Evolutionary conservation across 2,888 invertebrate species (phyloP).

Genomic region (Brachylomia viminalis): DNA sequence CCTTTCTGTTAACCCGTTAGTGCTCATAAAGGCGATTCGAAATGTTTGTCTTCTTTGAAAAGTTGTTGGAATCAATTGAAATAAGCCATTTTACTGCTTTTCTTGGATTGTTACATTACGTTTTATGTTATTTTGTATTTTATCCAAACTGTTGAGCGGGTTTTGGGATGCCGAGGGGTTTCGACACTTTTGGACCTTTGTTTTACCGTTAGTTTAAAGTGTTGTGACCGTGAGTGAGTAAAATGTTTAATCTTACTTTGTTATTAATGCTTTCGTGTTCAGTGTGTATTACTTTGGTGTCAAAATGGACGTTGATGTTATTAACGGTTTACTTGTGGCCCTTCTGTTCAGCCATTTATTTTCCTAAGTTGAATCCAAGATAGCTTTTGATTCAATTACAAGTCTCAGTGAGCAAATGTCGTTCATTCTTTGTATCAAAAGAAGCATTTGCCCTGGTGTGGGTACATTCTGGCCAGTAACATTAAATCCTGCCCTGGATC

Average conservation of each 20-base stretch:
- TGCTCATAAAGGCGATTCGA: slow-evolving; percentile 39
- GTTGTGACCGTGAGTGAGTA: not conserved
- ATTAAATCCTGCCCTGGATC: not conserved
- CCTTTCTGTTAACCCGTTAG: slow-evolving; percentile 32
- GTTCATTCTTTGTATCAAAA: not conserved
- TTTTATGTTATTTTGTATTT: slow-evolving; percentile 41
- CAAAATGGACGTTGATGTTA: not conserved
- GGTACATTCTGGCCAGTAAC: not conserved
- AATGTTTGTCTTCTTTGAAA: slow-evolving; percentile 41
- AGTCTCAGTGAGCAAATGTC: no score
- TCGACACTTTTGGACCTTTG: slow-evolving; percentile 17
- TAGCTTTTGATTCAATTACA: not conserved
- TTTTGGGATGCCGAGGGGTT: slow-evolving; percentile 35
- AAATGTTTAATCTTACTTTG: not conserved
- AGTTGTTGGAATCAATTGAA: slow-evolving; percentile 51
- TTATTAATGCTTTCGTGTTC: slow-evolving; percentile 1
- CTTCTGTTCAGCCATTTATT: not conserved
- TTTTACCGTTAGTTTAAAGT: slow-evolving; percentile 11
- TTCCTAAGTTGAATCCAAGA: not conserved
- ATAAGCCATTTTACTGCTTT: slow-evolving; percentile 42
- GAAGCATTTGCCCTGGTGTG: not conserved
- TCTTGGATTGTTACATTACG: slow-evolving; percentile 9
- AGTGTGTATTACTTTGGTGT: not conserved
- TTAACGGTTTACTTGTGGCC: not conserved
- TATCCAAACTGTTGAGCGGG: slow-evolving; percentile 5